Evolutionary conservation across 2,797 vertebrate genomes (phyloP).

Genomic region (Arrhamphus sclerolepis): DNA sequence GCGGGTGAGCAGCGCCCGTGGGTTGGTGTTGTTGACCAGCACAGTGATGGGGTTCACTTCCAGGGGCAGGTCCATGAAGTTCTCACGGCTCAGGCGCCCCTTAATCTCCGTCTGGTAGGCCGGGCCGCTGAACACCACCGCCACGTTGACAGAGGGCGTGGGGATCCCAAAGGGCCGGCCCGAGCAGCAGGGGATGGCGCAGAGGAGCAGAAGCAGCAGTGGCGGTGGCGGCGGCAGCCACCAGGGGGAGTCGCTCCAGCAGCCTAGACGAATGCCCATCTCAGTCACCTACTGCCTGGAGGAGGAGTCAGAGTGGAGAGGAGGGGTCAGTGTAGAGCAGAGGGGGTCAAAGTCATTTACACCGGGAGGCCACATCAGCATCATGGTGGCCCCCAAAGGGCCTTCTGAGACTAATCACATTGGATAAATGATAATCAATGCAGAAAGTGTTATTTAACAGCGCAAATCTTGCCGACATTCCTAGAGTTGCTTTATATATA

Average conservation of each 20-base stretch:
- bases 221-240: slow-evolving; percentile 67
- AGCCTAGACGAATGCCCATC: slow-evolving; percentile 82
- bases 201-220: slow-evolving; percentile 68
- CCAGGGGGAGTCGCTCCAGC: slow-evolving; percentile 78
- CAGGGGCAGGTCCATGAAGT: slow-evolving; percentile 94
- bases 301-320: slow-evolving; percentile 16
- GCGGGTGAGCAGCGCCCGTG: slow-evolving; percentile 91
- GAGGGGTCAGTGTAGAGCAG: slow-evolving; percentile 2
- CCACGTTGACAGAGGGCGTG: slow-evolving; percentile 88
- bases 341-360: too few relatives aligned
- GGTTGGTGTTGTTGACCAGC: slow-evolving; percentile 93
- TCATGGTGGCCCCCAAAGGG: too few relatives aligned
- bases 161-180: slow-evolving; percentile 78
- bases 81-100: slow-evolving; percentile 88
- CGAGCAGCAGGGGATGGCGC: slow-evolving; percentile 58
- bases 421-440: too few relatives aligned
- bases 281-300: slow-evolving; percentile 83
- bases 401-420: too few relatives aligned
- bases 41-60: slow-evolving; percentile 94
- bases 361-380: too few relatives aligned
- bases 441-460: too few relatives aligned
- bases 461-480: too few relatives aligned
- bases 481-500: too few relatives aligned
- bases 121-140: slow-evolving; percentile 92
- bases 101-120: slow-evolving; percentile 88